Evolutionary conservation across 2,113 vertebrate genomes (phyloP), one percentile per base, ranked within the genome.

Genomic region (Vulpes lagopus): DNA sequence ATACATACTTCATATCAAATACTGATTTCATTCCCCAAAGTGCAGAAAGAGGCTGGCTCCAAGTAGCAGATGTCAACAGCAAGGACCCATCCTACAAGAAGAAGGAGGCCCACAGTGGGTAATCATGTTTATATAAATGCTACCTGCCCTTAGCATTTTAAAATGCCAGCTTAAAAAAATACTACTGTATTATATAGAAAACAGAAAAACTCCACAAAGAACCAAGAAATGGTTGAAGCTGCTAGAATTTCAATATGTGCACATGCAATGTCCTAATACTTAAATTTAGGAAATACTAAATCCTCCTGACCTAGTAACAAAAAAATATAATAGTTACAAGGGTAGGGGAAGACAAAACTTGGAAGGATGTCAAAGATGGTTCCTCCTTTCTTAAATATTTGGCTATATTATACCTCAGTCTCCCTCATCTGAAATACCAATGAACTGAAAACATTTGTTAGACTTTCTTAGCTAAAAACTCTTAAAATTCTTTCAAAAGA

Each of bases 11-110:
- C 99, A 99, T 99, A 98, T 99, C 99, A 98, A 99, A 99, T 96
- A 99, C 99, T 23, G 99, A 99, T 96, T 99, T 99, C 99, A 99
- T 99, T 93, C 99, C 99, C 99, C 99, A 99, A 92, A 99, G 99
- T 1, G 99, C 99, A 97, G 99, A 99, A 85, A 99, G 98, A 60
- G 99, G 99, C 95, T 99, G 99, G 98, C 99, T 99, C 99, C 99
- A 99, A 0, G 99, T 99, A 94, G 99, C 99, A 49, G 99, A 99
- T 0, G 99, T 99, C 98, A 99, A 98, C 96, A 99, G 98, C 98
- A 99, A 99, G 88, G 99, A 99, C 59, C 99, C 99, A 91, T 99
- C 99, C 99, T 99, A 71, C n/a, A 98, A 97, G 62, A 19, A 96
- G 38, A 1, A 76, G 23, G 11, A 91, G 64, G 55, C n/a, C 25